phyloP scores from a whole-genome alignment of 1,140 invertebrate species.

The Xylocopa sonorina region DNA sequence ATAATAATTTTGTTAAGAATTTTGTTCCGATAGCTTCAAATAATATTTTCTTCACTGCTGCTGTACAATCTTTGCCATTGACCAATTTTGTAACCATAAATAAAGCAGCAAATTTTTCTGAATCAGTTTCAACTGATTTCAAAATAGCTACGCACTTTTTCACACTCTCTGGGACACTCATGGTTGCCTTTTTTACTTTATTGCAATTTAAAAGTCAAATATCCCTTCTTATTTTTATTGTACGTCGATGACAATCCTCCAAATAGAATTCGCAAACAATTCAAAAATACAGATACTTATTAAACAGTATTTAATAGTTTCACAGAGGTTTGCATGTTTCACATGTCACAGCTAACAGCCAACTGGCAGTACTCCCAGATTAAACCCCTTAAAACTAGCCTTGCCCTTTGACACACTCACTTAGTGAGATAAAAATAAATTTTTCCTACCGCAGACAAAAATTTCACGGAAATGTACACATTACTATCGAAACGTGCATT shows the following conservation, averaged over 20 bases:
- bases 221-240: not conserved
- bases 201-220: not conserved
- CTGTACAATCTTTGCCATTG: constrained; percentile 89
- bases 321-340: constrained; percentile 27
- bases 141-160: constrained; percentile 91
- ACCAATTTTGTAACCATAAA: constrained; percentile 95
- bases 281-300: constrained; percentile 8
- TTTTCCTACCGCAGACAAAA: constrained; percentile 18
- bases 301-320: constrained; percentile 19
- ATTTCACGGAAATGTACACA: constrained; percentile 23
- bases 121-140: constrained; percentile 90
- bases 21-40: constrained; percentile 94
- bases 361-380: constrained; percentile 77
- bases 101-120: constrained; percentile 94
- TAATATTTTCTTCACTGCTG: constrained; percentile 87
- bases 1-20: constrained; percentile 91
- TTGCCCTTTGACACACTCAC: constrained; percentile 80
- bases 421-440: constrained; percentile 71
- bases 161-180: constrained; percentile 87
- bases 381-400: constrained; percentile 71
- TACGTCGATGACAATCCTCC: not conserved
- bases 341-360: constrained; percentile 64
- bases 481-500: constrained; percentile 60
- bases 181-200: constrained; percentile 42
- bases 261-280: not conserved